These are phyloP conservation scores for Nemurella pictetii DNA, from an alignment of 2,888 invertebrate genomes.

Conservation along the genomic window DNA sequence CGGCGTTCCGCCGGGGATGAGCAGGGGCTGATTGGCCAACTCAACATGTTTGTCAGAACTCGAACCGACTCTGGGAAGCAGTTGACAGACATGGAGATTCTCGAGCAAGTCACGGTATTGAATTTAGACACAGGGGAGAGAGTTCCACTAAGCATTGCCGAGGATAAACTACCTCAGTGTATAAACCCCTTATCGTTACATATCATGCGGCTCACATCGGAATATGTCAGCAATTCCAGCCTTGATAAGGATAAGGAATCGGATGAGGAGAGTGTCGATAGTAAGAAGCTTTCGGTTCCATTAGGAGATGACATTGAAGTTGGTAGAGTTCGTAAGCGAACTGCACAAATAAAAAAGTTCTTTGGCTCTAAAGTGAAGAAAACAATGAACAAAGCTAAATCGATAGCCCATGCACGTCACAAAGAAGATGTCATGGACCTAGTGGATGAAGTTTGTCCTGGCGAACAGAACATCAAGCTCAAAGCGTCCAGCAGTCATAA, in stretches of 20 bases:
- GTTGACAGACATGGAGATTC: constrained; percentile 88
- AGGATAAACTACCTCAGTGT: constrained; percentile 88
- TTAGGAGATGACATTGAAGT: constrained; percentile 57
- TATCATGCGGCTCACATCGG: constrained; percentile 90
- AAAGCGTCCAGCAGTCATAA: constrained; percentile 96
- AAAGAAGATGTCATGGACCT: constrained; percentile 86
- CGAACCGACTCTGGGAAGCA: constrained; percentile 85
- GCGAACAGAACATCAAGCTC: constrained; percentile 78
- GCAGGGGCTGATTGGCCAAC: constrained; percentile 62
- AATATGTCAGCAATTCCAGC: constrained; percentile 75
- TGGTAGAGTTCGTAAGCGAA: constrained; percentile 56
- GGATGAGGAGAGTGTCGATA: constrained; percentile 74
- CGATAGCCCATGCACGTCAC: constrained; percentile 84
- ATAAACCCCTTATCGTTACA: constrained; percentile 93
- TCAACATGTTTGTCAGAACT: constrained; percentile 75
- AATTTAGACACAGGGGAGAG: constrained; percentile 77
- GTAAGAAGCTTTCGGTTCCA: constrained; percentile 61
- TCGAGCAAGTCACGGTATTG: constrained; percentile 76
- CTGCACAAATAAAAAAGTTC: constrained; percentile 68
- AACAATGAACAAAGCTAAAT: constrained; percentile 89
- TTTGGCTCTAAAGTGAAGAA: constrained; percentile 88
- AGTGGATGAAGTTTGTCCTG: constrained; percentile 71
- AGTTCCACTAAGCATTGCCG: constrained; percentile 91
- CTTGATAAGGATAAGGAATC: constrained; percentile 71
- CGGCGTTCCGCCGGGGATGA: constrained; percentile 85